These are phyloP conservation scores for Pionites leucogaster DNA, from an alignment of 2,113 vertebrate genomes.

Conservation along the genomic window DNA sequence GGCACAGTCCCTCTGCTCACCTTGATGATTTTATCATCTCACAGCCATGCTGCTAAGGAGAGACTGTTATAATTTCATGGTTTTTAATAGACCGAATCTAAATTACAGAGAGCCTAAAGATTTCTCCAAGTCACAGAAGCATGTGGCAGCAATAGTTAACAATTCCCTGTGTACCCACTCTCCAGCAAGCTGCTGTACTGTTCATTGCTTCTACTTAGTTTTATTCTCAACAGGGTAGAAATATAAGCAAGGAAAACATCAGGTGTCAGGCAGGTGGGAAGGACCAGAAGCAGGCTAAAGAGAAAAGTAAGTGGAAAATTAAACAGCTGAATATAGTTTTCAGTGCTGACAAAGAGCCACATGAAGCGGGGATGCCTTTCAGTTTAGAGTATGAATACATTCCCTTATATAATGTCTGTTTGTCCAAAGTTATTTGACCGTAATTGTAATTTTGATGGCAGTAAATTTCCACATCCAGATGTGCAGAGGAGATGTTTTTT, in stretches of 20 bases:
- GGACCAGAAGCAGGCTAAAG: background rate
- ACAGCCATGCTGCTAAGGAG: background rate
- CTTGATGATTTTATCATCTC: background rate
- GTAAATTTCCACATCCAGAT: slow-evolving; percentile 19
- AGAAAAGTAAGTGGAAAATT: background rate
- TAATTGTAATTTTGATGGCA: slow-evolving; percentile 18
- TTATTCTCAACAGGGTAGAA: background rate
- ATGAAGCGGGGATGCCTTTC: background rate
- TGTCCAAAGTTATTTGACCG: background rate
- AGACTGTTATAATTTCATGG: background rate
- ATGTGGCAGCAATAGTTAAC: background rate
- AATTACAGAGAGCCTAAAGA: background rate
- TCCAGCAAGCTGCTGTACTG: background rate
- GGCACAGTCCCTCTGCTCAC: background rate
- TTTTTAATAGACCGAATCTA: background rate
- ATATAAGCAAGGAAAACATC: background rate
- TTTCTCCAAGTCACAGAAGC: background rate
- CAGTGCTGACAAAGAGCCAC: background rate
- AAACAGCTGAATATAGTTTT: background rate
- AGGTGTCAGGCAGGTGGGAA: background rate
- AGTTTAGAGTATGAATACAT: background rate
- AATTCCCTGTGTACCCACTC: background rate
- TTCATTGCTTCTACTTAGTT: background rate
- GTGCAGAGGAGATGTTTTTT: slow-evolving; percentile 9
- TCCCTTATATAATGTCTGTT: background rate